A percentile compares a stretch with the other conserved stretches of the same genome.
These are phyloP conservation scores for Artemisiospiza belli DNA, from an alignment of 2,113 vertebrate genomes.

Conservation along the genomic window DNA sequence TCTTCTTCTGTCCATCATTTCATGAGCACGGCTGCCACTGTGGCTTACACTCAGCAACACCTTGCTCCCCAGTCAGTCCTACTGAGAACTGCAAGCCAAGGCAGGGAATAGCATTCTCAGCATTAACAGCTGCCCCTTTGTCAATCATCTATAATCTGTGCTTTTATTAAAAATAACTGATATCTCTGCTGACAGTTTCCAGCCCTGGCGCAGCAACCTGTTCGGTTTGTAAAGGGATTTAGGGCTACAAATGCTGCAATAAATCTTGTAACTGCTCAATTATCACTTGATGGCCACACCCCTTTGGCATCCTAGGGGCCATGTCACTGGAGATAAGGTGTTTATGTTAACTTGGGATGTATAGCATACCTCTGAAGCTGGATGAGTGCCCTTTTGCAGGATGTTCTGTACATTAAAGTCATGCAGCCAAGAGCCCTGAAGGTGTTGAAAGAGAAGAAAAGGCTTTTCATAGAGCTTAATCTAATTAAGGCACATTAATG, in stretches of 20 bases:
- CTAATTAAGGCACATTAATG: conserved; percentile 68
- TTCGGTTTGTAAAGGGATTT: neutral
- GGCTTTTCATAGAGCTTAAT: conserved; percentile 56
- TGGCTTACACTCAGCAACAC: neutral
- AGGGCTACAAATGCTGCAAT: neutral
- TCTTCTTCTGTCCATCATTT: neutral
- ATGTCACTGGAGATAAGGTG: conserved; percentile 42
- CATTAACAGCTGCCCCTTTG: neutral
- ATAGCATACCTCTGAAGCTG: conserved; percentile 43
- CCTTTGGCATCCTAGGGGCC: neutral
- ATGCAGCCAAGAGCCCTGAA: conserved; percentile 37
- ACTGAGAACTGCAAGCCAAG: neutral
- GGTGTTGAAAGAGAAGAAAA: conserved; percentile 56
- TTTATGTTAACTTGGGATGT: conserved; percentile 41
- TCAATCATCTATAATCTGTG: conserved; percentile 15
- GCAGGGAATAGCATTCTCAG: neutral
- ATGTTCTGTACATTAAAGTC: conserved; percentile 30
- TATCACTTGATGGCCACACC: conserved; percentile 44
- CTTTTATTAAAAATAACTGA: conserved; percentile 37
- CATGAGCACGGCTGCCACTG: neutral
- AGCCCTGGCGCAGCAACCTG: neutral
- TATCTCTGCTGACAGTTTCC: conserved; percentile 7
- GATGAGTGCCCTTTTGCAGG: conserved; percentile 41
- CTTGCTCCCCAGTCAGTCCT: conserved; percentile 3
- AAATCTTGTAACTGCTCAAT: conserved; percentile 52